phyloP scores from a whole-genome alignment of 2,113 vertebrate species.

The Catharus fuscescens region DNA sequence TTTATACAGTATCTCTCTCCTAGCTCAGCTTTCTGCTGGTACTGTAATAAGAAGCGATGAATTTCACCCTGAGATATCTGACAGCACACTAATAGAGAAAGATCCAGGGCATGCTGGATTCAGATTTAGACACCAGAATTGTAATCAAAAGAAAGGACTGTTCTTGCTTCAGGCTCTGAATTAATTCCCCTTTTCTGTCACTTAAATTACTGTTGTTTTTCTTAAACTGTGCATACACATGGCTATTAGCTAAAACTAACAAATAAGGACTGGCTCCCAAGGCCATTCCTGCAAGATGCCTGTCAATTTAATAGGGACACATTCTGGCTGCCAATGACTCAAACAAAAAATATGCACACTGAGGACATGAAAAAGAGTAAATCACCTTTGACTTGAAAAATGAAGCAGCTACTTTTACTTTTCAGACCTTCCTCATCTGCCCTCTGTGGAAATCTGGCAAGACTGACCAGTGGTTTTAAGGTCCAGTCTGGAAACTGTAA shows the following conservation, averaged over 20 bases:
- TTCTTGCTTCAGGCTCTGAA: conserved; percentile 20
- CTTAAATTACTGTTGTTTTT: neutral
- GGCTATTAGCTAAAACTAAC: neutral
- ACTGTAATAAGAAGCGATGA: neutral
- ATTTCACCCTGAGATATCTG: neutral
- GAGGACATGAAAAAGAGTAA: neutral
- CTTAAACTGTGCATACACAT: neutral
- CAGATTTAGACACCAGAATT: neutral
- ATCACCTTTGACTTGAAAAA: neutral
- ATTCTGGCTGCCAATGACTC: neutral
- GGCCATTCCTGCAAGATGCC: neutral
- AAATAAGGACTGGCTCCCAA: neutral
- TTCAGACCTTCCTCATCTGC: neutral
- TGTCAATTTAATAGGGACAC: neutral
- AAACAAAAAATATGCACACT: neutral
- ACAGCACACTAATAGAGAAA: neutral
- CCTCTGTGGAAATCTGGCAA: neutral
- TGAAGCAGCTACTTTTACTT: neutral
- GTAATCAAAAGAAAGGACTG: conserved; percentile 1
- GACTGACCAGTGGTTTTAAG: neutral
- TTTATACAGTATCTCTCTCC: neutral
- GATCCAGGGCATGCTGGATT: neutral
- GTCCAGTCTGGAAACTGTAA: neutral
- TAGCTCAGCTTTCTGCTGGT: neutral
- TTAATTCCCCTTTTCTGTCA: conserved; percentile 12